A percentile compares a stretch with the other conserved stretches of the same genome.
phyloP scores from a whole-genome alignment of 2,113 vertebrate species.

The Dipodomys spectabilis region DNA sequence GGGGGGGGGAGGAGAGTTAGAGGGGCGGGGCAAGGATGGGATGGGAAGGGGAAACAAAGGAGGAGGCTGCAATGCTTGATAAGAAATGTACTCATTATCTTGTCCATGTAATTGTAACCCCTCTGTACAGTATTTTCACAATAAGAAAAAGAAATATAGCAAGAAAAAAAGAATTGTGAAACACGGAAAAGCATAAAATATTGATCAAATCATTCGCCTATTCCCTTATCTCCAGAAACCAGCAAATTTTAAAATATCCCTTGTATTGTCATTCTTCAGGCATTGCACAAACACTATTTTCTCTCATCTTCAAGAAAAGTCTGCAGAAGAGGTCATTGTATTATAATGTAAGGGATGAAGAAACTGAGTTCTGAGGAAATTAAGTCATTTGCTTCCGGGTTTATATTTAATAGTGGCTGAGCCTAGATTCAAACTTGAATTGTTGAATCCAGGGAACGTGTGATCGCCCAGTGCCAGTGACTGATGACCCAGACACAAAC shows the following conservation, averaged over 20 bases:
- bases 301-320: conserved; percentile 28
- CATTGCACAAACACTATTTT: conserved; percentile 28
- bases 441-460: background rate
- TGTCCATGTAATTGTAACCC: too few relatives aligned
- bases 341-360: background rate
- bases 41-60: too few relatives aligned
- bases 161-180: background rate
- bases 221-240: background rate
- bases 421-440: conserved; percentile 23
- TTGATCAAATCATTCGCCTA: background rate
- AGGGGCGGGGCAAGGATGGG: too few relatives aligned
- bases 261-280: conserved; percentile 2
- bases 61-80: too few relatives aligned
- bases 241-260: background rate
- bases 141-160: too few relatives aligned
- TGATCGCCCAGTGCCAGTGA: background rate
- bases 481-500: background rate
- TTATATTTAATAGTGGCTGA: background rate
- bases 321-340: background rate
- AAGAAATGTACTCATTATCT: too few relatives aligned
- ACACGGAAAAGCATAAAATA: conserved; percentile 24
- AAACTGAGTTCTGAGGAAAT: conserved; percentile 5
- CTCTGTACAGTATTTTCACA: too few relatives aligned
- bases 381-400: background rate
- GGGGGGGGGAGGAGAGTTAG: too few relatives aligned